phyloP scores from a whole-genome alignment of 1,140 invertebrate genomes.

The Aphaenogaster rudis region DNA sequence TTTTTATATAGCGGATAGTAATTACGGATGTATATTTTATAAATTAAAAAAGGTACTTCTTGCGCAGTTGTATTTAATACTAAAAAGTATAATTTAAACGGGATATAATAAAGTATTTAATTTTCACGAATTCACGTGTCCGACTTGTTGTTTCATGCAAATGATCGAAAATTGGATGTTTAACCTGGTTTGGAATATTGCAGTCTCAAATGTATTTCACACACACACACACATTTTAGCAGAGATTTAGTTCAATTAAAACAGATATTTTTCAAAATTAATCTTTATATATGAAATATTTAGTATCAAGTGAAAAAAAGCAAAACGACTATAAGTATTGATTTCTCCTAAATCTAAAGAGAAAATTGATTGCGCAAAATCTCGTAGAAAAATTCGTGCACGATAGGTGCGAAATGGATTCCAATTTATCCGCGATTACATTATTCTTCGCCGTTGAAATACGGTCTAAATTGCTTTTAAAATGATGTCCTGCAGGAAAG shows the following conservation, averaged over 20 bases:
- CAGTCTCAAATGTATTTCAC: background rate
- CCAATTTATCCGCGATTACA: slow-evolving; percentile 17
- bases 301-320: background rate
- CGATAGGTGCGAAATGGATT: background rate
- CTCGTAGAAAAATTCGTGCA: background rate
- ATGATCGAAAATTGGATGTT: background rate
- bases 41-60: background rate
- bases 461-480: background rate
- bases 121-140: background rate
- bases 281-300: slow-evolving; percentile 16
- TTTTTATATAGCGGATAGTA: background rate
- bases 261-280: background rate
- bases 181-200: background rate
- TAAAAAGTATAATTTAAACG: background rate
- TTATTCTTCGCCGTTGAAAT: slow-evolving; percentile 8
- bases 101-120: slow-evolving; percentile 15
- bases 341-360: background rate
- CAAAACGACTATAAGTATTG: background rate
- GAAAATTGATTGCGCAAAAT: background rate
- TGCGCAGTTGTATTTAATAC: background rate
- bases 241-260: slow-evolving; percentile 33
- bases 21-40: background rate
- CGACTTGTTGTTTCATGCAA: background rate
- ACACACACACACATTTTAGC: background rate
- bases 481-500: background rate